These are phyloP conservation scores for Koerneria pararmatus DNA, from an alignment of 2,888 invertebrate species.

Conservation along the genomic window DNA sequence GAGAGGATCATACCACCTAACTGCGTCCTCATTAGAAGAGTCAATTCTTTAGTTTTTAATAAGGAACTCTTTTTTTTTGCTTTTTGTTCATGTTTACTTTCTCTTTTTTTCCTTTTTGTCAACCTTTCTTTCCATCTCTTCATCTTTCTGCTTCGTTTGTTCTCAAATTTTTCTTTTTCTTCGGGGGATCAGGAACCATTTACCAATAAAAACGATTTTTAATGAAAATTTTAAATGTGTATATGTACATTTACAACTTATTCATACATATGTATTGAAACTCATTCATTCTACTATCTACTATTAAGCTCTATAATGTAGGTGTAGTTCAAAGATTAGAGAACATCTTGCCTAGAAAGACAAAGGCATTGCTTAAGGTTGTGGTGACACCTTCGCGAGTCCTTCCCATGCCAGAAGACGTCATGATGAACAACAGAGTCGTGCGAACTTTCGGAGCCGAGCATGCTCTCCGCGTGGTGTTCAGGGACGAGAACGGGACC, in stretches of 20 bases:
- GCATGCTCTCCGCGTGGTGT: constrained; percentile 34
- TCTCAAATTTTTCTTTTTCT: too few relatives aligned
- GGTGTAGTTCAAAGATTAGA: too few relatives aligned
- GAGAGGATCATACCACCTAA: constrained; percentile 24
- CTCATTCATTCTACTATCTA: not conserved
- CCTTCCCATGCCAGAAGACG: constrained; percentile 46
- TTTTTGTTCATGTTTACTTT: too few relatives aligned
- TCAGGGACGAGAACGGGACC: constrained; percentile 44
- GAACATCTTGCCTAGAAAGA: too few relatives aligned
- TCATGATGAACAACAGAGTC: constrained; percentile 56
- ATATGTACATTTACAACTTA: not conserved
- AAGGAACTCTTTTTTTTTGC: not conserved
- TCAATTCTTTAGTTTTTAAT: constrained; percentile 19
- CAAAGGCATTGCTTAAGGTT: too few relatives aligned
- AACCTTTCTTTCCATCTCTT: too few relatives aligned
- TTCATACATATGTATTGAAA: not conserved
- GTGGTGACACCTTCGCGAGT: constrained; percentile 40
- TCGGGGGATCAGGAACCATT: too few relatives aligned
- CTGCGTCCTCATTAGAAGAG: constrained; percentile 34
- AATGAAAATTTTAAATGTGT: not conserved
- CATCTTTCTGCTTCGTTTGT: too few relatives aligned
- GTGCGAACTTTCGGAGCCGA: constrained; percentile 49
- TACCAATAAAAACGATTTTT: too few relatives aligned
- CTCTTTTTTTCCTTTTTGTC: too few relatives aligned
- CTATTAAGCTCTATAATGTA: too few relatives aligned